A percentile compares a stretch with the other conserved stretches of the same genome.
These are phyloP conservation scores for Harpegnathos saltator DNA, from an alignment of 1,140 invertebrate genomes.

Conservation along the genomic window DNA sequence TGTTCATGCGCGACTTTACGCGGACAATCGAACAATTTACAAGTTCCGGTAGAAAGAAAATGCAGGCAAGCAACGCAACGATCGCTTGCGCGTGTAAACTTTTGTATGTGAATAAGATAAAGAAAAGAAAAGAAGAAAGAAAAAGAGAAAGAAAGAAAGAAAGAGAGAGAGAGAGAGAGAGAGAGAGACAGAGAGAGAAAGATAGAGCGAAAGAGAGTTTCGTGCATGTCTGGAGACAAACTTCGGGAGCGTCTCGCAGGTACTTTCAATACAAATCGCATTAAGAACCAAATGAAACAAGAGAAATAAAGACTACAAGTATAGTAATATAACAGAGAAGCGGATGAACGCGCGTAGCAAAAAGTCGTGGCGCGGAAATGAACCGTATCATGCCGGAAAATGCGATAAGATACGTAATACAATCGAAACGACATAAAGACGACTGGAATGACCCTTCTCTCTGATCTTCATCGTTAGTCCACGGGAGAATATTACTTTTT, in stretches of 20 bases:
- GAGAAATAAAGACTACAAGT: conserved; percentile 58
- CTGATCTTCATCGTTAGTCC: conserved; percentile 67
- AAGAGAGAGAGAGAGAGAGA: too few relatives aligned
- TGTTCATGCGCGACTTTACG: conserved; percentile 50
- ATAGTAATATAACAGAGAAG: conserved; percentile 44
- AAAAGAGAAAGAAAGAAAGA: too few relatives aligned
- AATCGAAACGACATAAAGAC: conserved; percentile 57
- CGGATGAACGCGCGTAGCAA: conserved; percentile 48
- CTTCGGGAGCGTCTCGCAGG: conserved; percentile 17
- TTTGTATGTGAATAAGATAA: conserved; percentile 39
- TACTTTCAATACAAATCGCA: conserved; percentile 36
- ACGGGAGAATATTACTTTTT: conserved; percentile 8
- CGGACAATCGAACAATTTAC: conserved; percentile 27
- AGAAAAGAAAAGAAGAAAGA: conserved; percentile 47
- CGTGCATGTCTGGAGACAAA: conserved; percentile 47
- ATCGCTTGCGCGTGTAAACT: conserved; percentile 59
- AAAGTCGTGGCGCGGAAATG: conserved; percentile 53
- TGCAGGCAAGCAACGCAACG: conserved; percentile 57
- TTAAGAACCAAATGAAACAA: conserved; percentile 55
- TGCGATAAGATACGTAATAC: conserved; percentile 6
- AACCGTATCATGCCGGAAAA: conserved; percentile 52
- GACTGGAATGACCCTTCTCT: conserved; percentile 74
- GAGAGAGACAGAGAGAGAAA: too few relatives aligned
- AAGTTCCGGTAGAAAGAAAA: conserved; percentile 21
- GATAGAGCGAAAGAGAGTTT: too few relatives aligned